Base-by-base conservation (phyloP, 2,888 invertebrate species). In the Metellina segmentata region DNA sequence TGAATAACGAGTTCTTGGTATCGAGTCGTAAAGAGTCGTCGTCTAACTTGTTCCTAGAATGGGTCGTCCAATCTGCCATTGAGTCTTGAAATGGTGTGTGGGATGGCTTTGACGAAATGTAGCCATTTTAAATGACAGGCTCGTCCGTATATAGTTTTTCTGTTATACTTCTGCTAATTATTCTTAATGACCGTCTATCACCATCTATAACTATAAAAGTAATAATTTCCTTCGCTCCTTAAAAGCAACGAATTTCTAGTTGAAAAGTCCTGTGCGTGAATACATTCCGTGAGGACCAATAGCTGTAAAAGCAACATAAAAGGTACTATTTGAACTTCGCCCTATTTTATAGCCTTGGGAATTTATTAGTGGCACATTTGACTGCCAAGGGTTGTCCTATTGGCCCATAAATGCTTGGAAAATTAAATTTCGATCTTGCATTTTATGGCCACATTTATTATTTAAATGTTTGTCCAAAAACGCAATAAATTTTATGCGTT, bases 371-470 rank as follows among this genome's bases (percentile, higher is more conserved):
- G 34, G 51, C 19, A 13, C 70, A 79, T 79, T 79, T 52, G 70
- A 69, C 16, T n/a, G 49, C 19, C 20, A 70, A 2, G 79, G 34
- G 53, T 11, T 48, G 70, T 52, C 49, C 77, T 69, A n/a, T 78
- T 61, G 16, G 13, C 48, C 52, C 34, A 34, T 81, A 87, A 81
- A 74, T 49, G 72, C 53, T 19, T 8, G 48, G 61, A 51, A 81
- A 79, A 87, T 79, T 87, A 79, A 81, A 87, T 87, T 87, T 87
- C 87, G 71, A 72, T 87, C 71, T 48, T 48, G 19, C 52, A 51
- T 87, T 87, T 87, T 87, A 87, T 48, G 87, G 52, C 71, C 72
- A 9, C 87, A 87, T 87, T 87, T 87, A 87, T 87, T 81, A 87
- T 87, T 79, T 51, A 81, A 87, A 53, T 74, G 79, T 87, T 87